phyloP scores from a whole-genome alignment of 1,140 invertebrate genomes.

The Belonocnema kinseyi region DNA sequence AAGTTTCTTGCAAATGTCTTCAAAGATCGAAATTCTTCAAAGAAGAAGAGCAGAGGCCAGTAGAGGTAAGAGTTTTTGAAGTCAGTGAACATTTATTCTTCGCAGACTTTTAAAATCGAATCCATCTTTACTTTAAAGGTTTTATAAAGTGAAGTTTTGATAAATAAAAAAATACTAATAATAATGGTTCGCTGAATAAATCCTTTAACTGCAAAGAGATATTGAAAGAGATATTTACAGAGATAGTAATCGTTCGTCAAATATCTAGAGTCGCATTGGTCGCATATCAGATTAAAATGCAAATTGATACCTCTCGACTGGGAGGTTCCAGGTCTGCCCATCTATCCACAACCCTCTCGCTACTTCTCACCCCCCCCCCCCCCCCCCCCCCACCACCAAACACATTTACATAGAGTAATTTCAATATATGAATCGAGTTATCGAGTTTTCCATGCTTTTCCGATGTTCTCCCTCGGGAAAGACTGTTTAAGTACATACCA shows the following conservation, averaged over 20 bases:
- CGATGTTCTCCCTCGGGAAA: too few relatives aligned
- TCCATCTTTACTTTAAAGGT: too few relatives aligned
- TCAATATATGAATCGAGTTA: not conserved
- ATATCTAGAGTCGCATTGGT: conserved; percentile 40
- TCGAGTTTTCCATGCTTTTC: too few relatives aligned
- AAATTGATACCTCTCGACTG: conserved; percentile 41
- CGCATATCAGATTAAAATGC: conserved; percentile 50
- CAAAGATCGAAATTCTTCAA: too few relatives aligned
- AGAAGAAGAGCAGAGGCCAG: too few relatives aligned
- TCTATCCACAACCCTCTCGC: conserved; percentile 18
- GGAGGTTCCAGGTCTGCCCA: not conserved
- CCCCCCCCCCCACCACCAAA: not conserved
- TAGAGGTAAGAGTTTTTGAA: too few relatives aligned
- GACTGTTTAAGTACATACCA: too few relatives aligned
- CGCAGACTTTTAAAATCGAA: too few relatives aligned
- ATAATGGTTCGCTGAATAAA: not conserved
- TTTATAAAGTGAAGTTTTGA: too few relatives aligned
- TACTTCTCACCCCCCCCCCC: not conserved
- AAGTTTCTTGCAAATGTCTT: too few relatives aligned
- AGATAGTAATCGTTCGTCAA: conserved; percentile 20
- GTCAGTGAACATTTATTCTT: too few relatives aligned
- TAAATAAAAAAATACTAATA: too few relatives aligned
- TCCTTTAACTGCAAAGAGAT: not conserved
- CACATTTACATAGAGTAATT: not conserved
- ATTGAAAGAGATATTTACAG: not conserved